Evolutionary conservation across 2,888 invertebrate species (phyloP).

Genomic region (Drosophila subquinaria): DNA sequence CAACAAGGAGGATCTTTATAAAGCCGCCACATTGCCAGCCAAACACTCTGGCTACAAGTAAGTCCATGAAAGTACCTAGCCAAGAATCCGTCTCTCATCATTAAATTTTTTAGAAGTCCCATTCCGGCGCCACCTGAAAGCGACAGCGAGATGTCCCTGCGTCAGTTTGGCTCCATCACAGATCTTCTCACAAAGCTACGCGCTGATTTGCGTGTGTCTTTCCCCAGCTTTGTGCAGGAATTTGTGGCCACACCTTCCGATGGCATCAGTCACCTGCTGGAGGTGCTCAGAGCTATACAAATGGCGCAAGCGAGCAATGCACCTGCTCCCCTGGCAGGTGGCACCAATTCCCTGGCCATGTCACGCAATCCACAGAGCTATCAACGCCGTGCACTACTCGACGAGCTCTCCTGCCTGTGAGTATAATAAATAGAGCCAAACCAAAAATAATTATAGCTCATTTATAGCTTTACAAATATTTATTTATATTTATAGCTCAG

Average conservation of each 20-base stretch:
- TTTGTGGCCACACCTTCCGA: conserved; percentile 95
- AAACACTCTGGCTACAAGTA: conserved; percentile 85
- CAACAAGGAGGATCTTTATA: conserved; percentile 64
- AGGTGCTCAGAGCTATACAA: conserved; percentile 94
- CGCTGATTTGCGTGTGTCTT: conserved; percentile 93
- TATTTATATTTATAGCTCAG: too few relatives aligned
- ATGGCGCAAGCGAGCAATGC: conserved; percentile 90
- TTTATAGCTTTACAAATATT: too few relatives aligned
- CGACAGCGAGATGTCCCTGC: conserved; percentile 93
- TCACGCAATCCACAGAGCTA: conserved; percentile 89
- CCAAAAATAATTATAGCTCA: neutral
- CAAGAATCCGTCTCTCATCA: neutral
- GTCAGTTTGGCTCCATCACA: conserved; percentile 94
- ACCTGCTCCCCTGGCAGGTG: conserved; percentile 66
- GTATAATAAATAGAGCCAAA: conserved; percentile 67
- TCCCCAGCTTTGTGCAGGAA: conserved; percentile 97
- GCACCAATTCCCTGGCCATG: conserved; percentile 78
- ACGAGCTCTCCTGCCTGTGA: conserved; percentile 94
- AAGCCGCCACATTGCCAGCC: conserved; percentile 83
- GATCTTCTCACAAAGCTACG: conserved; percentile 94
- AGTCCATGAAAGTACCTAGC: conserved; percentile 15
- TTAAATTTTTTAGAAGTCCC: conserved; percentile 87
- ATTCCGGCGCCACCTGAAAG: conserved; percentile 88
- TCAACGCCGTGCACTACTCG: conserved; percentile 91
- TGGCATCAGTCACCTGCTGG: conserved; percentile 93